Evolutionary conservation across 2,113 vertebrate genomes (phyloP), one percentile per base, ranked within the genome.

Genomic region (Emydura subglobosa): DNA sequence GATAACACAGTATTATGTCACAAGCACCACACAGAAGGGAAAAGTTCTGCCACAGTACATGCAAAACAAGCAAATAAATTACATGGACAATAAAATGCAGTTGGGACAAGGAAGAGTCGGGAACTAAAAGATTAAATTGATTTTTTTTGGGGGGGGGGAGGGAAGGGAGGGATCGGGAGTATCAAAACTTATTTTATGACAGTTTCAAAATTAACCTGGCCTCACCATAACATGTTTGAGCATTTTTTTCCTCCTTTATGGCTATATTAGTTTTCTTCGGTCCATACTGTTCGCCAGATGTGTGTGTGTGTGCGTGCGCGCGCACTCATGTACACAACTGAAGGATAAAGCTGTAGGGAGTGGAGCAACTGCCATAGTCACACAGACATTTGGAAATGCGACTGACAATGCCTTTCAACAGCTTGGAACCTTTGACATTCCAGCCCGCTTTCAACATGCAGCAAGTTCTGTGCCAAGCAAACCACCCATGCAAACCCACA

Each of bases 401-500:
- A 97, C 95, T 85, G 94, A 98, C 95, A 97, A 83, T 96, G 97
- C 97, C 96, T 97, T 90, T 68, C 96, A 74, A 86, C 95, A 97
- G 98, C 96, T 93, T 13, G 0, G 95, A 95, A 97, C 94, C 88
- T 27, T 53, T 0, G 31, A 97, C 97, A 96, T 93, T 97, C 97
- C 95, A 95, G 91, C 86, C 85, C 79, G 95, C 94, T 47, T 86
- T 57, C 22, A 78, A 76, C 98, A 98, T 98, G 98, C 98, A 98
- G 97, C 98, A 96, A 95, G 55, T 92, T 96, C 98, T 98, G 98
- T 22, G 87, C 96, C 98, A 98, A 98, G 98, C 98, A 97, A 97
- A 93, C 96, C 96, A 85, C 98, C 98, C 98, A 98, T 98, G 98
- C 98, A 98, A 86, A 96, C 96, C 98, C 89, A 96, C 97, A 97